phyloP scores from a whole-genome alignment of 2,888 invertebrate species.

The Mesorhabditis spiculigera region DNA sequence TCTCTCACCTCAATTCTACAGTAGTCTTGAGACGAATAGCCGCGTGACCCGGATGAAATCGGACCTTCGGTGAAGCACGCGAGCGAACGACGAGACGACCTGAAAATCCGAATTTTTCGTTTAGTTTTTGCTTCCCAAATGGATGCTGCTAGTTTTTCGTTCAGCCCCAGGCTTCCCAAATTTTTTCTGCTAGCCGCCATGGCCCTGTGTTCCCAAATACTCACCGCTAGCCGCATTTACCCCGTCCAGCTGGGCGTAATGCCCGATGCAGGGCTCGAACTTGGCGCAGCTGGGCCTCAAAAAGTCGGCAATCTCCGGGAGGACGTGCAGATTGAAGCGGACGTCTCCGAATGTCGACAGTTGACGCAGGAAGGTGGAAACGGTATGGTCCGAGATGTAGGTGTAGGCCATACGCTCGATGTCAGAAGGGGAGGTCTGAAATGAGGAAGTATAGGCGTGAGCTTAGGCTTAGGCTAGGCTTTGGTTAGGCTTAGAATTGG shows the following conservation, averaged over 20 bases:
- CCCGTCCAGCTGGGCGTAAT: background rate
- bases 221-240: background rate
- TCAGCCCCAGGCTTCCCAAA: background rate
- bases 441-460: background rate
- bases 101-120: background rate
- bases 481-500: no score
- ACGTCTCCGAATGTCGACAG: slow-evolving; percentile 3
- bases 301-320: background rate
- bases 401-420: background rate
- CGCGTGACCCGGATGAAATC: background rate
- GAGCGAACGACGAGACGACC: background rate
- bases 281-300: background rate
- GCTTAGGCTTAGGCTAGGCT: no score
- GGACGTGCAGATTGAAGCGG: background rate
- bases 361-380: background rate
- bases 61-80: background rate
- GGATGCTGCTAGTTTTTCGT: background rate
- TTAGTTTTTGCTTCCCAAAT: background rate
- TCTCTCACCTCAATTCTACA: background rate
- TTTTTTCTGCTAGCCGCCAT: background rate
- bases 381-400: slow-evolving; percentile 2
- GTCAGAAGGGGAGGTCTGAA: background rate
- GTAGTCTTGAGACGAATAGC: background rate
- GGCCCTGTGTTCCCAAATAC: background rate
- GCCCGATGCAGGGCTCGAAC: slow-evolving; percentile 1